Percentiles rank a stretch among this genome's conserved stretches.
Evolutionary conservation across 53 echinoderm and acorn worm species (phyloP).

Genomic region (Mesocentrotus franciscanus): DNA sequence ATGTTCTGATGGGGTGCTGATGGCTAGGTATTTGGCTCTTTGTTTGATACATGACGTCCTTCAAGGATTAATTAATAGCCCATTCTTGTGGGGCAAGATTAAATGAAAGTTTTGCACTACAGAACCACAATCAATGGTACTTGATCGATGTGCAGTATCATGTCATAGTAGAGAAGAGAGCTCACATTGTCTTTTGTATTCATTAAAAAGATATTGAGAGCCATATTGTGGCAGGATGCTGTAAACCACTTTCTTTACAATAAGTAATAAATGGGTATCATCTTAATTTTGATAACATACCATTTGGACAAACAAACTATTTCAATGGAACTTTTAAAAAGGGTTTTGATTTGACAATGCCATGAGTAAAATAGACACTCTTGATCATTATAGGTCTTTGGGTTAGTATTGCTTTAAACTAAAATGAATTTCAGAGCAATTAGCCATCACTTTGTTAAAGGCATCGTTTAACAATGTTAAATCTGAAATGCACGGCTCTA

Average conservation of each 20-base stretch:
- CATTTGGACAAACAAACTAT: background rate
- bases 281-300: background rate
- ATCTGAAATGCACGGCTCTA: no score
- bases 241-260: background rate
- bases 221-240: background rate
- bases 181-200: background rate
- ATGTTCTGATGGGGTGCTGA: conserved; percentile 10
- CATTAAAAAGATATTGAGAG: background rate
- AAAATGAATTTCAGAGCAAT: no score
- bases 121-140: background rate
- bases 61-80: background rate
- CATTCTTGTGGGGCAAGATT: background rate
- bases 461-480: no score
- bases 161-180: background rate
- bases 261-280: background rate
- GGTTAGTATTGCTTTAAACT: no score
- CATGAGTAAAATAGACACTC: no score
- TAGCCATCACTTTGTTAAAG: no score
- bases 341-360: background rate
- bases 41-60: background rate
- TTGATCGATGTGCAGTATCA: background rate
- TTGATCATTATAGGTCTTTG: no score
- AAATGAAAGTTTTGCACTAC: background rate
- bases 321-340: background rate
- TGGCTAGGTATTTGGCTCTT: background rate